A percentile compares a stretch with the other conserved stretches of the same genome.
Evolutionary conservation across 2,113 vertebrate genomes (phyloP).

Genomic region (Arenaria interpres): DNA sequence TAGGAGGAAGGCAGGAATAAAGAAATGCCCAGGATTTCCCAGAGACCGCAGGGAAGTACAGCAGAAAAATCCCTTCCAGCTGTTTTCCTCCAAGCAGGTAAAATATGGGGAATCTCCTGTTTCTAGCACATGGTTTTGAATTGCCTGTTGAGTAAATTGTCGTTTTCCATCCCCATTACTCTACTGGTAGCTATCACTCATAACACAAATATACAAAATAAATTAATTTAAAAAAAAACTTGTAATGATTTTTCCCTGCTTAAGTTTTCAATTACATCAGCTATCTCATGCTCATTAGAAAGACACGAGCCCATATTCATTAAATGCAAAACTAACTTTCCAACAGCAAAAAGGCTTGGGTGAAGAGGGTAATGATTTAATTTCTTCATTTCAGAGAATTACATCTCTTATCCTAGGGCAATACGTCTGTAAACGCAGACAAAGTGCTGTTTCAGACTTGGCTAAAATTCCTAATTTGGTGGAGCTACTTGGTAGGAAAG

Average conservation of each 20-base stretch:
- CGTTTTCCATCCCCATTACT: not conserved
- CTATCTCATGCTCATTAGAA: conserved; percentile 63
- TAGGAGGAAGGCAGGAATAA: not conserved
- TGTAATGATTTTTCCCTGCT: conserved; percentile 41
- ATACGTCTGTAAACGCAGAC: conserved; percentile 64
- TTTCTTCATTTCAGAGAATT: conserved; percentile 71
- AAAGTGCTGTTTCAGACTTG: conserved; percentile 61
- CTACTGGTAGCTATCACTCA: conserved; percentile 6
- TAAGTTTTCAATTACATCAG: conserved; percentile 67
- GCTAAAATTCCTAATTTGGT: conserved; percentile 66
- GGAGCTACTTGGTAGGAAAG: conserved; percentile 24
- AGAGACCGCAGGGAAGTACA: not conserved
- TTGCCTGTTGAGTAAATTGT: not conserved
- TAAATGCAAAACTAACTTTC: conserved; percentile 72
- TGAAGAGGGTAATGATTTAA: conserved; percentile 72
- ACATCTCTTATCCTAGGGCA: conserved; percentile 68
- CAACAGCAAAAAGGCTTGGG: conserved; percentile 58
- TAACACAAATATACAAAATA: conserved; percentile 57
- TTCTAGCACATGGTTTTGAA: not conserved
- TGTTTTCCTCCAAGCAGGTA: conserved; percentile 4
- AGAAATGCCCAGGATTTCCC: not conserved
- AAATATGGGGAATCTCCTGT: not conserved
- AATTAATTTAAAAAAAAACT: conserved; percentile 23
- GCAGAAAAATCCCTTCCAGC: not conserved
- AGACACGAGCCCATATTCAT: conserved; percentile 59